Evolutionary conservation across 2,888 invertebrate species (phyloP).

Genomic region (Panzeria rudis): DNA sequence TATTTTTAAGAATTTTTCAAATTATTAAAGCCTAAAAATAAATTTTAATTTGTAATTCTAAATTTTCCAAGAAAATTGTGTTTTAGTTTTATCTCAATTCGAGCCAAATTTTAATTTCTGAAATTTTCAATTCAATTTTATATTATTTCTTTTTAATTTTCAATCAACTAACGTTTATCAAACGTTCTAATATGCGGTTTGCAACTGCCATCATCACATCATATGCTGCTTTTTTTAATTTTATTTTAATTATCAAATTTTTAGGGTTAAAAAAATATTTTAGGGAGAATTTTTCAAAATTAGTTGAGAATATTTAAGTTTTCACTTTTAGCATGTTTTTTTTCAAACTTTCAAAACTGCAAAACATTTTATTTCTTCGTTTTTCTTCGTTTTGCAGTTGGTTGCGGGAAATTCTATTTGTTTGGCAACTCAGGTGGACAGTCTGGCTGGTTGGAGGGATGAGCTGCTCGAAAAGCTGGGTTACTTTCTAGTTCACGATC

Average conservation of each 20-base stretch:
- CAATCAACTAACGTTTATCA: slow-evolving; percentile 61
- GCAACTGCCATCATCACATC: slow-evolving; percentile 80
- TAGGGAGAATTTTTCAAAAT: slow-evolving; percentile 12
- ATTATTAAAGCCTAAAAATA: slow-evolving; percentile 46
- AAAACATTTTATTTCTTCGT: slow-evolving; percentile 80
- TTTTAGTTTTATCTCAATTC: slow-evolving; percentile 35
- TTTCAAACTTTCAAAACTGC: slow-evolving; percentile 76
- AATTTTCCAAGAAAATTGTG: slow-evolving; percentile 65
- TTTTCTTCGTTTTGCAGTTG: slow-evolving; percentile 82
- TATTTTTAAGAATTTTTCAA: slow-evolving; percentile 47
- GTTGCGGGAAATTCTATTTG: slow-evolving; percentile 84
- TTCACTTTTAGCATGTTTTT: slow-evolving; percentile 45
- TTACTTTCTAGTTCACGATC: slow-evolving; percentile 93
- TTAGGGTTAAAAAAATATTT: slow-evolving; percentile 16
- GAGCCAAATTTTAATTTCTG: slow-evolving; percentile 43
- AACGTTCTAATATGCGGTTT: slow-evolving; percentile 77
- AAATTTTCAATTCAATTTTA: slow-evolving; percentile 20
- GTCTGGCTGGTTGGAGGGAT: slow-evolving; percentile 96
- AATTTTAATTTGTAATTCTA: slow-evolving; percentile 60
- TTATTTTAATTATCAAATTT: slow-evolving; percentile 30
- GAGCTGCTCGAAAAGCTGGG: slow-evolving; percentile 95
- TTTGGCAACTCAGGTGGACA: slow-evolving; percentile 95
- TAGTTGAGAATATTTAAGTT: slow-evolving; percentile 24
- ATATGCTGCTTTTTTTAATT: slow-evolving; percentile 76
- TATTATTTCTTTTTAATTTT: slow-evolving; percentile 20